Base-by-base conservation (phyloP, 2,888 invertebrate genomes). In the Zaprionus bogoriensis region DNA sequence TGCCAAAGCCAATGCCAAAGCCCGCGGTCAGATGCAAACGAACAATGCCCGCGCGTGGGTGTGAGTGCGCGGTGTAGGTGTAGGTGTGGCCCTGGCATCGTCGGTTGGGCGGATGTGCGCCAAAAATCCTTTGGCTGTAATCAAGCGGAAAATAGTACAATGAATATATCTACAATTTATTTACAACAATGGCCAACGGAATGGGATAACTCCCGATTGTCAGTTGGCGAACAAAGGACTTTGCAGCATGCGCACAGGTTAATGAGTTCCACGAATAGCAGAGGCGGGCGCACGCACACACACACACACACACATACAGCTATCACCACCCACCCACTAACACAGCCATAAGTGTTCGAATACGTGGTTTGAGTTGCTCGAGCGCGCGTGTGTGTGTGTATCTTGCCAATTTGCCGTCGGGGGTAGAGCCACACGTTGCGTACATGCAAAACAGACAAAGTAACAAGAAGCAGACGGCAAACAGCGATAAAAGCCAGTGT, bases 101-200 rank as follows among this genome's bases (percentile, higher is more conserved):
- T 19, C 20, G 55, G 51, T 64, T 38, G 63, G n/a, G n/a, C n/a
- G n/a, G n/a, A n/a, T 70, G 60, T 74, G 58, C 57, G 73, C 71
- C 68, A 68, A 74, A 70, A 76, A 69, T 71, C 77, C 74, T 73
- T 74, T 78, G 70, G 52, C 69, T 74, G 84, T 80, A 88, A 88
- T 88, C 87, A 88, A 81, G 87, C 85, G 83, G 73, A 86, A 89
- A 88, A 86, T 84, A 87, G 86, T 73, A 88, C 89, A 88, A 88
- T 88, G 87, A 87, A 87, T 82, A 82, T 79, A 82, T 82, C 77
- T 80, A 74, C 83, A 83, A 74, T 82, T 81, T 76, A 81, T 80
- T 82, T 82, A 86, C 75, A 76, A 85, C 85, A 85, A 85, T 88
- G 82, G 72, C 67, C 67, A 74, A 53, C 61, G 28, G 84, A 39